These are phyloP conservation scores for Embidobia sp. DNA, from an alignment of 2,888 invertebrate species.

Conservation along the genomic window DNA sequence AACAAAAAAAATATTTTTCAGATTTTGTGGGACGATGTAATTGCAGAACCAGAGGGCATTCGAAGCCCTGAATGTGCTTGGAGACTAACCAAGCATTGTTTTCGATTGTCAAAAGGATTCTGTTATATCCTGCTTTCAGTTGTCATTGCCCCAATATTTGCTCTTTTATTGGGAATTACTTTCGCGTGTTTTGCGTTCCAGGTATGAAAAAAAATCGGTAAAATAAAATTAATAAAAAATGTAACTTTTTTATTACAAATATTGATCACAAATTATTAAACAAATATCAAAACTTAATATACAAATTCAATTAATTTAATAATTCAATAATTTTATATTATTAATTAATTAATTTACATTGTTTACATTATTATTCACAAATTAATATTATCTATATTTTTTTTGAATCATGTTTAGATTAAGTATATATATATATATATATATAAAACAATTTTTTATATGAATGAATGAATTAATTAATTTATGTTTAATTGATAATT, in stretches of 20 bases:
- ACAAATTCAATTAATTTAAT: no score
- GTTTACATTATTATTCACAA: no score
- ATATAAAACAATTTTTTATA: no score
- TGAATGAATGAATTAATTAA: no score
- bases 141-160: constrained; percentile 86
- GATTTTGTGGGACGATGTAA: constrained; percentile 87
- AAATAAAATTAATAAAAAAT: no score
- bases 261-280: background rate
- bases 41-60: constrained; percentile 87
- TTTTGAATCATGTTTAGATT: no score
- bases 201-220: constrained; percentile 82
- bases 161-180: constrained; percentile 85
- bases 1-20: constrained; percentile 5
- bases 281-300: no score
- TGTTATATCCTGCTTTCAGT: constrained; percentile 88
- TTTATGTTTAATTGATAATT: no score
- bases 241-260: background rate
- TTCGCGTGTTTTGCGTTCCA: constrained; percentile 88
- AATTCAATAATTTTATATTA: no score
- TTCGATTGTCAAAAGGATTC: constrained; percentile 85
- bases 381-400: no score
- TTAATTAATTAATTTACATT: no score
- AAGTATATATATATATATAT: no score
- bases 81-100: constrained; percentile 86
- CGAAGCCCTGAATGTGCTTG: constrained; percentile 88